Conservation (phyloP, 2,113 vertebrate genomes). For the Motacilla tschutschensis region DNA sequence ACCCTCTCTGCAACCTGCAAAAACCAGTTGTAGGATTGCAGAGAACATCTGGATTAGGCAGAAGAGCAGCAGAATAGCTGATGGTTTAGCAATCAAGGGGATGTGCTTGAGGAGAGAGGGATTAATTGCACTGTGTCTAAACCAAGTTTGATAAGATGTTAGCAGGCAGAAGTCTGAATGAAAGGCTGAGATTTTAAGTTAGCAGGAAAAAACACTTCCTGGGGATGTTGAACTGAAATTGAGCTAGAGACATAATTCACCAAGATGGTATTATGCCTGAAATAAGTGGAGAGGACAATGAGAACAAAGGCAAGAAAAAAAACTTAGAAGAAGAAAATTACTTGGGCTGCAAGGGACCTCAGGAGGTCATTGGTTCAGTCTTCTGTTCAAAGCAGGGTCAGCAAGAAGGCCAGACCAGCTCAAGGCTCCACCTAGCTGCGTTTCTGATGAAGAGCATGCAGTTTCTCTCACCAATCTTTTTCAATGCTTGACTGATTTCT, state of each 20-base stretch:
- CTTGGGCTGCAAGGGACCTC: neutral
- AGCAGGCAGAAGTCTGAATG: neutral
- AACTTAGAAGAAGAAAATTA: neutral
- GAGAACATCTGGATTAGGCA: neutral
- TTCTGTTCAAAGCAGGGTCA: neutral
- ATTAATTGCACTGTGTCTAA: neutral
- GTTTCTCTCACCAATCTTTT: neutral
- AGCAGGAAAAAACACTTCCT: neutral
- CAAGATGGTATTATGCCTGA: neutral
- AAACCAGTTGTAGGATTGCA: neutral
- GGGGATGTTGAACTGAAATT: neutral
- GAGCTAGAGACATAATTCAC: neutral
- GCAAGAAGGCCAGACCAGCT: neutral
- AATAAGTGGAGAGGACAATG: neutral
- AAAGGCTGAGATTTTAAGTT: neutral
- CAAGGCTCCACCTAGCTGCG: neutral
- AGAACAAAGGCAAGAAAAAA: neutral
- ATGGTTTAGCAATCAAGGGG: neutral
- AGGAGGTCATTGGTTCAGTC: neutral
- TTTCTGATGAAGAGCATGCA: neutral
- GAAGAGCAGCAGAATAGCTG: neutral
- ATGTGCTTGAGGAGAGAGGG: neutral
- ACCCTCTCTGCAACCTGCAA: neutral
- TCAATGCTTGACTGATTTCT: neutral
- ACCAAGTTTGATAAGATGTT: neutral